Base-by-base conservation (phyloP, 2,797 vertebrate species). In the Cirrhinus molitorella region DNA sequence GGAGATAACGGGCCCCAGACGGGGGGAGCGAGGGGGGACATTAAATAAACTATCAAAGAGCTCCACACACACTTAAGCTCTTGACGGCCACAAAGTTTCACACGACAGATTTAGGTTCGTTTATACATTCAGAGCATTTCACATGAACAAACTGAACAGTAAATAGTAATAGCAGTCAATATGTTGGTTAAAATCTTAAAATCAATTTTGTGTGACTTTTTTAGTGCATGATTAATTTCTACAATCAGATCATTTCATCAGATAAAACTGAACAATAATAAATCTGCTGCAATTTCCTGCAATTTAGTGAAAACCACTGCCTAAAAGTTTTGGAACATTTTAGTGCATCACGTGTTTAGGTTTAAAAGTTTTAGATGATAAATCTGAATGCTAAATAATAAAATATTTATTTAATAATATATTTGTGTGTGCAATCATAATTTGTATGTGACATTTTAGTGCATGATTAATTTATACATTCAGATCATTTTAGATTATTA, bases 1-100 rank as follows among this genome's bases (percentile, higher is more conserved):
- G 94, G 93, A 94, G 95, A 94, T 93, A 94, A 94, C 78, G 72
- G 87, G 91, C 93, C 93, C 88, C 85, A 72, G 86, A 76, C 90
- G 57, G 76, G 85, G 87, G 87, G 79, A 76, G 88, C 8, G n/a
- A 25, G 77, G 34, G 81, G 40, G 82, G 88, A 81, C 71, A 43
- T 86, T 81, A 88, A 85, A 90, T 84, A 83, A 85, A 88, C 86
- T 87, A 90, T 91, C 87, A 88, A 78, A 85, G 73, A 40, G 14
- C 40, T 11, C 2, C 37, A 68, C 37, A 59, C n/a, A 19, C 37
- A 81, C 40, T 10, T 7, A 72, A 16, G 61, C 76, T 68, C 12
- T 28, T 10, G 13, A 14, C 14, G 14, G 28, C 19, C 9, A 19
- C 61, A 19, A 34, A 19, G 1, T 17, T 23, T 45, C 40, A 70